Evolutionary conservation across 2,888 invertebrate genomes (phyloP).

Genomic region (Tetropium fuscum): DNA sequence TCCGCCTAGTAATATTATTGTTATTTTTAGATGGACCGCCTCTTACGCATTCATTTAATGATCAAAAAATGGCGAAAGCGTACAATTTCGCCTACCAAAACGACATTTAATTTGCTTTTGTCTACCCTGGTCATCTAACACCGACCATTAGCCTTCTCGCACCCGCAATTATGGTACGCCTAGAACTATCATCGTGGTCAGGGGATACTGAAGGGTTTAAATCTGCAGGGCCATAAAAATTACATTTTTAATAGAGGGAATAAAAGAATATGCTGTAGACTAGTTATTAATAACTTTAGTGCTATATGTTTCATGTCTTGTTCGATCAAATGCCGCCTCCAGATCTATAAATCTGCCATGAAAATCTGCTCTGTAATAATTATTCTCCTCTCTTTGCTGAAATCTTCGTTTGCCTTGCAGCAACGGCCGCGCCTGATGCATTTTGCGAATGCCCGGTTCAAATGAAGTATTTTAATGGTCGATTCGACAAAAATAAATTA

Average conservation of each 20-base stretch:
- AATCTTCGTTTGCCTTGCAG: no score
- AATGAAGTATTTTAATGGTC: no score
- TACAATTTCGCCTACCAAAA: constrained; percentile 22
- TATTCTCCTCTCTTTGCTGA: no score
- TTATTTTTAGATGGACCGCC: constrained; percentile 22
- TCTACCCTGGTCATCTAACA: constrained; percentile 28
- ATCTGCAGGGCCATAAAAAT: constrained; percentile 6
- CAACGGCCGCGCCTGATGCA: no score
- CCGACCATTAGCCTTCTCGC: constrained; percentile 39
- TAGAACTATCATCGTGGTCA: constrained; percentile 3
- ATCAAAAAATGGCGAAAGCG: constrained; percentile 24
- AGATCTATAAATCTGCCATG: no score
- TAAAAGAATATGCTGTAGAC: neutral
- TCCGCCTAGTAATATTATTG: constrained; percentile 7
- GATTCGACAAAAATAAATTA: no score
- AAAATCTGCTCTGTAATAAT: no score
- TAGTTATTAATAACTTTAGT: no score
- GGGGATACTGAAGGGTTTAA: constrained; percentile 34
- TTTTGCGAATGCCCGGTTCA: no score
- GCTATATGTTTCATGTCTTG: no score
- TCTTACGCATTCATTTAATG: constrained; percentile 25
- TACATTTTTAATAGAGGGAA: neutral
- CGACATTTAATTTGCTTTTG: constrained; percentile 32
- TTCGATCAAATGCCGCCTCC: no score
- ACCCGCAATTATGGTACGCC: constrained; percentile 38